Percentiles rank a stretch among this genome's conserved stretches.
phyloP scores from a whole-genome alignment of 2,797 vertebrate genomes.

The Cryptoprocta ferox region DNA sequence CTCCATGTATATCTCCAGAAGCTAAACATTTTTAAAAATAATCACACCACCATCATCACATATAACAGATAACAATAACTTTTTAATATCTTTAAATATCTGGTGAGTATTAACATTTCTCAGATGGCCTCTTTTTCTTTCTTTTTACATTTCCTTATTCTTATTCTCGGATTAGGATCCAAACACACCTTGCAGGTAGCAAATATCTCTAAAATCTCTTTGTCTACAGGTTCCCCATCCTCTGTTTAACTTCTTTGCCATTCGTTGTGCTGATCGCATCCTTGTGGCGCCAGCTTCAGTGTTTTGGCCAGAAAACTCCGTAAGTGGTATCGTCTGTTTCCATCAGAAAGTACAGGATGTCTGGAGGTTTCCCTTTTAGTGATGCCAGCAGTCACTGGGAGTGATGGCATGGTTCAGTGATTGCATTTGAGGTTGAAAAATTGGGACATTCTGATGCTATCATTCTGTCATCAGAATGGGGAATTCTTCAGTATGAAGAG shows the following conservation, averaged over 20 bases:
- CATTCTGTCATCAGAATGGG: accelerated
- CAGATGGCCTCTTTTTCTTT: background rate
- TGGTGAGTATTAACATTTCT: background rate
- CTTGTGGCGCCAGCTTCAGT: background rate
- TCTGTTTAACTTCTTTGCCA: background rate
- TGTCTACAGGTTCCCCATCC: background rate
- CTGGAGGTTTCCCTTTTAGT: background rate
- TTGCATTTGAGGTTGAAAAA: background rate
- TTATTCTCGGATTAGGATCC: background rate
- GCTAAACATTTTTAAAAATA: background rate
- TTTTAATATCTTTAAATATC: background rate
- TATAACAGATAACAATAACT: background rate
- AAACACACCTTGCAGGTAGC: background rate
- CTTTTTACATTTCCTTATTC: background rate
- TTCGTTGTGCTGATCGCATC: background rate
- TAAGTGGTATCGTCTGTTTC: accelerated
- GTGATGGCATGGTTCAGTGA: no score
- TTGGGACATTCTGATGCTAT: background rate
- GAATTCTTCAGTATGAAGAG: background rate
- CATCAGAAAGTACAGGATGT: accelerated
- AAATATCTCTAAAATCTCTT: background rate
- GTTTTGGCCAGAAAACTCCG: background rate
- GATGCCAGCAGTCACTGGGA: accelerated
- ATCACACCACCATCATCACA: background rate
- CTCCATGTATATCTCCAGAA: background rate